These are phyloP conservation scores for Taphrorychus bicolor DNA, from an alignment of 2,888 invertebrate genomes.

Conservation along the genomic window DNA sequence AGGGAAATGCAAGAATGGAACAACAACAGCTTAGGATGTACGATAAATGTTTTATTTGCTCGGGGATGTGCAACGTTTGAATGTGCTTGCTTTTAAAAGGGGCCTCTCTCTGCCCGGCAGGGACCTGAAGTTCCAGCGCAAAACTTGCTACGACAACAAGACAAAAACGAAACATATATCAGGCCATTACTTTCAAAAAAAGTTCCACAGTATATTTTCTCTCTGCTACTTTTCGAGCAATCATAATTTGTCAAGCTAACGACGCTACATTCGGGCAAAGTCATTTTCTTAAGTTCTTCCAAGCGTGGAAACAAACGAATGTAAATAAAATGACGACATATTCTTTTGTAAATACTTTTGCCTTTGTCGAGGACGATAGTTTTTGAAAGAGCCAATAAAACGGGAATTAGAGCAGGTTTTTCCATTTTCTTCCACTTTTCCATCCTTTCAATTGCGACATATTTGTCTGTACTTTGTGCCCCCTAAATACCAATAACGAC, in stretches of 20 bases:
- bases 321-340: constrained; percentile 50
- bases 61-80: neutral
- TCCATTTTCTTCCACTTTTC: no score
- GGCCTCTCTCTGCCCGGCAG: neutral
- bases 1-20: constrained; percentile 34
- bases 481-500: no score
- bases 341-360: constrained; percentile 40
- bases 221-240: constrained; percentile 46
- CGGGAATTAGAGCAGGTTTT: no score
- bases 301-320: constrained; percentile 46
- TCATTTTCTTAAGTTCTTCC: constrained; percentile 44
- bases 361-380: constrained; percentile 15
- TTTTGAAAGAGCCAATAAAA: constrained; percentile 12
- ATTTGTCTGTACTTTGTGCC: no score
- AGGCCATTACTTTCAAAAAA: constrained; percentile 36
- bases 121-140: no score
- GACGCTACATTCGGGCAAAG: constrained; percentile 49
- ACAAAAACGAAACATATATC: constrained; percentile 25
- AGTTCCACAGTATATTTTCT: constrained; percentile 44
- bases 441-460: no score
- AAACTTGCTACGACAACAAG: constrained; percentile 6
- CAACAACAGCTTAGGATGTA: constrained; percentile 21
- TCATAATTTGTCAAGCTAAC: constrained; percentile 52
- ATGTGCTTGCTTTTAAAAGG: neutral
- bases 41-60: constrained; percentile 20